Conservation (phyloP, 2,797 vertebrate genomes). For the Dryobates pubescens region DNA sequence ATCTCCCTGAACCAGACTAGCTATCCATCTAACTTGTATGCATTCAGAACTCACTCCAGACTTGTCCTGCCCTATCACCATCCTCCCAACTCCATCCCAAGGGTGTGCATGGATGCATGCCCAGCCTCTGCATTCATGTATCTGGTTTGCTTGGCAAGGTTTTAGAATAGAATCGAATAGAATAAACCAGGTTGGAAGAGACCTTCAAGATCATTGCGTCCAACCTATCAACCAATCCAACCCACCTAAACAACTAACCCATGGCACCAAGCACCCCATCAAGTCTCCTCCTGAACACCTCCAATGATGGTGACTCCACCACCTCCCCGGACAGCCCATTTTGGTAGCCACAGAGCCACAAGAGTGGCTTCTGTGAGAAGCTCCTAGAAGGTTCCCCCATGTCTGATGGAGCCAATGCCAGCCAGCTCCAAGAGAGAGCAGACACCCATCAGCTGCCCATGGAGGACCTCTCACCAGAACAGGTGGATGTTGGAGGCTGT, state of each 20-base stretch:
- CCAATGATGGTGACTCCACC: too few species aligned
- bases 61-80: background rate
- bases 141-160: background rate
- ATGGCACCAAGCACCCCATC: too few species aligned
- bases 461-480: background rate
- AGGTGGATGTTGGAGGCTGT: background rate
- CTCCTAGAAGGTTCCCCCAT: background rate
- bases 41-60: background rate
- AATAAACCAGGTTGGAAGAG: too few species aligned
- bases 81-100: background rate
- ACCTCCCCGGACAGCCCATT: too few species aligned
- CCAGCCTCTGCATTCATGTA: background rate
- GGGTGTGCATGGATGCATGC: background rate
- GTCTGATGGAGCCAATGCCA: background rate
- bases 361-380: too few species aligned
- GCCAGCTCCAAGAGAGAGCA: background rate
- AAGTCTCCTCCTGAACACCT: too few species aligned
- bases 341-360: background rate
- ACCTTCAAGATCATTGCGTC: too few species aligned
- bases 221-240: too few species aligned
- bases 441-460: background rate
- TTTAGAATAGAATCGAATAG: too few species aligned
- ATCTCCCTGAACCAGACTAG: accelerated
- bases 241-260: too few species aligned
- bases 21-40: accelerated